Percentiles rank a stretch among this genome's conserved stretches.
Conservation (phyloP, 2,797 vertebrate genomes). For the Pristis pectinata region DNA sequence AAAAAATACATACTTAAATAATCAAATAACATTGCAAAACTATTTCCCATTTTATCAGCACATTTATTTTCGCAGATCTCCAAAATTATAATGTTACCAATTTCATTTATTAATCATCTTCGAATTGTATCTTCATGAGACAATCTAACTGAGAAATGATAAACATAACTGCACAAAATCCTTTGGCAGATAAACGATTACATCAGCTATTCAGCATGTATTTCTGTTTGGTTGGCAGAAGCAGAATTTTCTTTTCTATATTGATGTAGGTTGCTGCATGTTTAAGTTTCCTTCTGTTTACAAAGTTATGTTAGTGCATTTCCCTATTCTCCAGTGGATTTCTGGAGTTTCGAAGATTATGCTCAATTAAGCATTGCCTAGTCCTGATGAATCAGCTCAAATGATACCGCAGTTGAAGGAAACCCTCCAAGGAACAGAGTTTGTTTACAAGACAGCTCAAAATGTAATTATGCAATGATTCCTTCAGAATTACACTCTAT, state of each 20-base stretch:
- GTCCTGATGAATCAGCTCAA: background rate
- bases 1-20: background rate
- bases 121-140: background rate
- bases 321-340: background rate
- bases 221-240: background rate
- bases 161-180: background rate
- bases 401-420: background rate
- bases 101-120: background rate
- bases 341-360: background rate
- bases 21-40: background rate
- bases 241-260: background rate
- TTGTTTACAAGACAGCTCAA: background rate
- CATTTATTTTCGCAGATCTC: too few species aligned
- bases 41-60: background rate
- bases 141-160: background rate
- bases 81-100: background rate
- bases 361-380: background rate
- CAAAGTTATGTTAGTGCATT: background rate
- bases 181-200: background rate
- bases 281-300: background rate
- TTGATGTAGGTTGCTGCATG: background rate
- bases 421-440: background rate
- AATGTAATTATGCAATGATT: background rate
- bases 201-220: background rate
- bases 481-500: constrained; percentile 2